phyloP scores from a whole-genome alignment of 64 coral and sea anemone genomes.

The Montipora efflorescens region DNA sequence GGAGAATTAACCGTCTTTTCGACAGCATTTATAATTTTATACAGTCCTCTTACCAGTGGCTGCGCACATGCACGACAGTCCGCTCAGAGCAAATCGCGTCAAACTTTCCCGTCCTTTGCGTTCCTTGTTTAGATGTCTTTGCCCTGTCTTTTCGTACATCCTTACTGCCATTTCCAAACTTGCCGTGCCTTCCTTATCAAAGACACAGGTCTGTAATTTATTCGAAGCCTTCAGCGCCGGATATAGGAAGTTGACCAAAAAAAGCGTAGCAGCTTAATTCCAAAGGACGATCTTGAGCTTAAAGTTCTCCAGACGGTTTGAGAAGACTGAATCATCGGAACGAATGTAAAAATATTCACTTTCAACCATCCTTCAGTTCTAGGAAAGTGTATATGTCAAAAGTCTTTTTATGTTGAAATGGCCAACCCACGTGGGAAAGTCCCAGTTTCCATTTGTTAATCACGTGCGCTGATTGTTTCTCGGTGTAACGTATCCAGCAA shows the following conservation, averaged over 20 bases:
- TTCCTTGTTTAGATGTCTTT: background rate
- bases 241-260: too few relatives aligned
- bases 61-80: constrained; percentile 60
- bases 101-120: background rate
- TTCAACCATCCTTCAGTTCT: background rate
- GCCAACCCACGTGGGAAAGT: constrained; percentile 2
- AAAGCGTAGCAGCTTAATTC: too few relatives aligned
- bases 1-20: too few relatives aligned
- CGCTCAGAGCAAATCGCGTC: constrained; percentile 47
- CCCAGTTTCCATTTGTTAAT: background rate
- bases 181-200: background rate
- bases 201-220: background rate
- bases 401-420: background rate
- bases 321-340: background rate
- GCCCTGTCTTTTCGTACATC: constrained; percentile 17
- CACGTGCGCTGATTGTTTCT: background rate
- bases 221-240: background rate
- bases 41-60: constrained; percentile 29
- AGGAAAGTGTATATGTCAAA: background rate
- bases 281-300: too few relatives aligned
- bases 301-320: too few relatives aligned
- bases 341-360: background rate
- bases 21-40: background rate
- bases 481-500: background rate
- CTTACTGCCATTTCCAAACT: background rate